Base-by-base conservation (phyloP, 1,140 invertebrate species). In the Drosophila biarmipes region DNA sequence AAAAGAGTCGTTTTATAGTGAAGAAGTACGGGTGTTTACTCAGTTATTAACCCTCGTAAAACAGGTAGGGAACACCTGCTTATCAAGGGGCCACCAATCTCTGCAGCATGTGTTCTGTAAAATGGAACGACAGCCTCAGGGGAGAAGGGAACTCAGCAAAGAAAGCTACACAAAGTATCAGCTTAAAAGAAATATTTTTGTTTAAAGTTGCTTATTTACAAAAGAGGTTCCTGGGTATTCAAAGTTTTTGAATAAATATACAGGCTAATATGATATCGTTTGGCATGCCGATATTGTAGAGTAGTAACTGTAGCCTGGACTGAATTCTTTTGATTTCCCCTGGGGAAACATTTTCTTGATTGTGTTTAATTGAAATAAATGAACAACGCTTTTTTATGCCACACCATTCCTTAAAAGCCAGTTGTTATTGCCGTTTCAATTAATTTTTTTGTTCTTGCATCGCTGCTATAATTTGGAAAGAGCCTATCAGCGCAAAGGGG, bases 291-390 rank as follows among this genome's bases (percentile, higher is more conserved):
- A 35, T 64, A 67, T 49, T 42, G 10, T n/a, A 19, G 38, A 17
- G 10, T 34, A n/a, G 15, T 31, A 35, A 48, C 15, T 67, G 63
- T 45, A 48, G n/a, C 15, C 57, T 27, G 19, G 38, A 19, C 24
- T 46, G 49, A 15, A 78, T 34, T 63, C 72, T 51, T 61, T 81
- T 77, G 61, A 48, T 52, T 42, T 29, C 17, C 67, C 34, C 49
- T 63, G 34, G 49, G 53, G 19, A 71, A 64, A 64, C 68, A 48
- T 31, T 46, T 73, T 75, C 74, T 90, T 90, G 68, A 90, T 90
- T 90, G 89, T 54, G 56, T 81, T 90, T 90, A 90, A 90, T 90
- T 90, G 87, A 90, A 90, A 90, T 87, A 80, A 87, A 90, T 81
- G 77, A 73, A 49, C 71, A 69, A 76, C 66, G 78, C 19, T 68